Conservation (phyloP, 2,113 vertebrate species). For the Sciurus niger region DNA sequence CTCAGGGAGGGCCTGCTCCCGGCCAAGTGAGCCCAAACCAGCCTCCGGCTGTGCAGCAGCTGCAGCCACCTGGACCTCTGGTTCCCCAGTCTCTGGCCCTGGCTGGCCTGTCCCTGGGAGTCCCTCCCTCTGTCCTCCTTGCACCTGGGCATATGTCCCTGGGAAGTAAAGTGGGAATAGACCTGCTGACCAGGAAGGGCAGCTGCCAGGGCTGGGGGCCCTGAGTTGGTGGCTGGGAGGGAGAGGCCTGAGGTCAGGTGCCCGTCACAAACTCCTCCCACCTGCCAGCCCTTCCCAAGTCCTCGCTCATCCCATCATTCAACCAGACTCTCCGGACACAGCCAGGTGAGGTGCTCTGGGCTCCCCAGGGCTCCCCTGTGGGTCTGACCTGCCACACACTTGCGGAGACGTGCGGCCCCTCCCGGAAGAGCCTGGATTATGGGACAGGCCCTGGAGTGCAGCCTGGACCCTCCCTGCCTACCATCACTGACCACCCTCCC, state of each 20-base stretch:
- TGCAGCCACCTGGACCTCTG: neutral
- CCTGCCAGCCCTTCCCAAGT: neutral
- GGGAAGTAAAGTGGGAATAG: neutral
- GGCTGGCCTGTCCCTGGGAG: neutral
- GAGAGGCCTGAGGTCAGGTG: neutral
- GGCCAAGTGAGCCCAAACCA: no score
- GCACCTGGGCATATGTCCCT: neutral
- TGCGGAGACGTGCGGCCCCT: neutral
- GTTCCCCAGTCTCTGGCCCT: neutral
- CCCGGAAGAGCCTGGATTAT: neutral
- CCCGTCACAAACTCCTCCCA: neutral
- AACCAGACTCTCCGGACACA: neutral
- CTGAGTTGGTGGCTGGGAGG: neutral
- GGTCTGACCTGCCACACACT: no score
- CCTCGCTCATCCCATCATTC: neutral
- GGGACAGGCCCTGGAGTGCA: neutral
- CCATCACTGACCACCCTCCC: neutral
- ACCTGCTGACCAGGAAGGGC: neutral
- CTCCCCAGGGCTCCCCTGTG: neutral
- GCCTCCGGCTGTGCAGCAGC: neutral
- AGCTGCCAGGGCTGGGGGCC: no score
- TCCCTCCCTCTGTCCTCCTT: neutral
- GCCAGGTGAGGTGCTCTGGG: fast-evolving
- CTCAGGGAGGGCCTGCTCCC: neutral
- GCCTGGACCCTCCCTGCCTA: neutral